Conservation (phyloP, 2,113 vertebrate genomes). For the Tyrannus savana region DNA sequence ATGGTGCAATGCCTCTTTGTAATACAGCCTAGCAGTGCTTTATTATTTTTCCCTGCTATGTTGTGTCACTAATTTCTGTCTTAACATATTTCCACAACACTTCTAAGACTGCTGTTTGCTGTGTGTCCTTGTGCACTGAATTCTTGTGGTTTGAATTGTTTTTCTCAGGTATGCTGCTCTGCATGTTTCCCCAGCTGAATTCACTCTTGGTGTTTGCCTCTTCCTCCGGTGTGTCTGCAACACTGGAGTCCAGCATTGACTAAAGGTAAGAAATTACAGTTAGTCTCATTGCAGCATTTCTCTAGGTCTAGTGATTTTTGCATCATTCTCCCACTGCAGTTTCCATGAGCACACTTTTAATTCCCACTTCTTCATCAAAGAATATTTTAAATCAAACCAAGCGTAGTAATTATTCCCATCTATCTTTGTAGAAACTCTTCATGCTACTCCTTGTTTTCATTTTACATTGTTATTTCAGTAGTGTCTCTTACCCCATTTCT, state of each 20-base stretch:
- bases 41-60: background rate
- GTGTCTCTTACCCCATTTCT: background rate
- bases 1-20: background rate
- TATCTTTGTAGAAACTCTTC: background rate
- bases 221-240: background rate
- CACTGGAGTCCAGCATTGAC: background rate
- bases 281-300: background rate
- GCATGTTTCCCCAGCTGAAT: conserved; percentile 1
- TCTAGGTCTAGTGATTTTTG: background rate
- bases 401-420: background rate
- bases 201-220: background rate
- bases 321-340: background rate
- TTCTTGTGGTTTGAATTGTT: conserved; percentile 37
- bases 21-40: background rate
- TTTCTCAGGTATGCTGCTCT: conserved; percentile 12
- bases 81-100: background rate
- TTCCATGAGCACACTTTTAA: background rate
- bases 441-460: conserved; percentile 6
- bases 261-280: background rate
- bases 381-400: background rate
- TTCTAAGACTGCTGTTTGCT: background rate
- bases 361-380: background rate
- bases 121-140: background rate
- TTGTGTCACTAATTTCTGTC: background rate
- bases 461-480: conserved; percentile 26